These are phyloP conservation scores for Cecidostiba fungosa DNA, from an alignment of 2,888 invertebrate species.

Conservation along the genomic window DNA sequence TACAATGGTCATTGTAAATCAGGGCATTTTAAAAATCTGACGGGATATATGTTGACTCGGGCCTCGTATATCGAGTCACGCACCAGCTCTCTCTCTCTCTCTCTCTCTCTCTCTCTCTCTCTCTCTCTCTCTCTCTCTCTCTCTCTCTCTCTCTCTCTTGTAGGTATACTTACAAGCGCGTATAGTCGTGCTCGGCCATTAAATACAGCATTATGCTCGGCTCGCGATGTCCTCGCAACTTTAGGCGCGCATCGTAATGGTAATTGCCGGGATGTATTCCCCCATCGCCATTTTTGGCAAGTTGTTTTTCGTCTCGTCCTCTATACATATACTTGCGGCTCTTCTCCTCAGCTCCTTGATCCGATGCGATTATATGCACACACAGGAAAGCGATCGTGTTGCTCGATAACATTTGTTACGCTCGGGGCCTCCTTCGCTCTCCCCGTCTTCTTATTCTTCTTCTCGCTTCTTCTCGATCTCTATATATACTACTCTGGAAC, in stretches of 20 bases:
- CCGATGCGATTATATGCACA: constrained; percentile 57
- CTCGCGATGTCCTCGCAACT: constrained; percentile 67
- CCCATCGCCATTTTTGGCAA: constrained; percentile 76
- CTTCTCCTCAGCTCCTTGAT: background rate
- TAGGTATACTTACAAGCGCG: background rate
- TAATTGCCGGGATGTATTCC: constrained; percentile 75
- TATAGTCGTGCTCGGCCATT: constrained; percentile 68
- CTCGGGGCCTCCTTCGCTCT: background rate
- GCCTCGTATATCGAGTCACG: constrained; percentile 77
- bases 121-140: no score
- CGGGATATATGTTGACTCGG: constrained; percentile 77
- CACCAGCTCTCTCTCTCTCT: constrained; percentile 64
- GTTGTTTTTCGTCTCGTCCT: constrained; percentile 70
- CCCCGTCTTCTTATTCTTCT: background rate
- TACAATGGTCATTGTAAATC: constrained; percentile 79
- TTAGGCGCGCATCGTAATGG: constrained; percentile 71
- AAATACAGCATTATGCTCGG: constrained; percentile 78
- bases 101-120: no score
- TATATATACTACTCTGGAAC: background rate
- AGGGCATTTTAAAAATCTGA: constrained; percentile 78
- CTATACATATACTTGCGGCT: no score
- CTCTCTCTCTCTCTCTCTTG: background rate
- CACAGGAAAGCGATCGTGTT: constrained; percentile 60
- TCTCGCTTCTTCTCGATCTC: constrained; percentile 3
- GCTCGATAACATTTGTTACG: constrained; percentile 60